Percentiles rank a stretch among this genome's conserved stretches.
phyloP scores from a whole-genome alignment of 2,888 invertebrate species.

The Andrena minutula region DNA sequence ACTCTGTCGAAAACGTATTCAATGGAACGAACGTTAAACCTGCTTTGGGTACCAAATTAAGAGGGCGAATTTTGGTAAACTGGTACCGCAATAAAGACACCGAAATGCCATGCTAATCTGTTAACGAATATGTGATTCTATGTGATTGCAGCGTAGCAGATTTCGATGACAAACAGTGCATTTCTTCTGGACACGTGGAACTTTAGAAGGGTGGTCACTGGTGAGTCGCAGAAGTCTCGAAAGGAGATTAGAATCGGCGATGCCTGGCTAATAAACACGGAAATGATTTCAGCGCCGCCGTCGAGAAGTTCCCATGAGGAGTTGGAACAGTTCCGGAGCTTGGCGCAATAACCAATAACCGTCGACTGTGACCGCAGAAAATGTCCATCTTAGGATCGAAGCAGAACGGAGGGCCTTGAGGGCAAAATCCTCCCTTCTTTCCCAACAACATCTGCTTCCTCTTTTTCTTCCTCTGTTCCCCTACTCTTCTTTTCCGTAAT shows the following conservation, averaged over 20 bases:
- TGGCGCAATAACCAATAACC: slow-evolving; percentile 76
- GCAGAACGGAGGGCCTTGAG: slow-evolving; percentile 36
- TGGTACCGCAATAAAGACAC: background rate
- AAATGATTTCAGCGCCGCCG: slow-evolving; percentile 64
- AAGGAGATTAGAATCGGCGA: slow-evolving; percentile 21
- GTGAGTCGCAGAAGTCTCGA: background rate
- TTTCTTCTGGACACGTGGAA: background rate
- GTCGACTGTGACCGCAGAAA: slow-evolving; percentile 76
- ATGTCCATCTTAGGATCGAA: slow-evolving; percentile 57
- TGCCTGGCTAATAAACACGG: slow-evolving; percentile 67
- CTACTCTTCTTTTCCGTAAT: slow-evolving; percentile 43
- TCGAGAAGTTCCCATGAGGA: slow-evolving; percentile 72
- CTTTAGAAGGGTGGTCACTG: background rate
- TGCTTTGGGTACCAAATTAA: too few species aligned
- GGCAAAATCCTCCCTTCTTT: slow-evolving; percentile 47
- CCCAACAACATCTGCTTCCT: slow-evolving; percentile 1
- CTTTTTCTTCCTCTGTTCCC: background rate
- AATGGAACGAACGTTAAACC: too few species aligned
- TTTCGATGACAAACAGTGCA: slow-evolving; percentile 18
- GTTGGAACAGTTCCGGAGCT: slow-evolving; percentile 47
- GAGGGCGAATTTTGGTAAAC: too few species aligned
- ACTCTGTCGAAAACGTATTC: too few species aligned
- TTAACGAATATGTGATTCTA: too few species aligned
- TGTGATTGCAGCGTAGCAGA: background rate
- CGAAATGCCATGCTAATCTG: background rate